Percentiles rank a stretch among this genome's conserved stretches.
phyloP scores from a whole-genome alignment of 2,797 vertebrate species.

The Epinephelus awoara region DNA sequence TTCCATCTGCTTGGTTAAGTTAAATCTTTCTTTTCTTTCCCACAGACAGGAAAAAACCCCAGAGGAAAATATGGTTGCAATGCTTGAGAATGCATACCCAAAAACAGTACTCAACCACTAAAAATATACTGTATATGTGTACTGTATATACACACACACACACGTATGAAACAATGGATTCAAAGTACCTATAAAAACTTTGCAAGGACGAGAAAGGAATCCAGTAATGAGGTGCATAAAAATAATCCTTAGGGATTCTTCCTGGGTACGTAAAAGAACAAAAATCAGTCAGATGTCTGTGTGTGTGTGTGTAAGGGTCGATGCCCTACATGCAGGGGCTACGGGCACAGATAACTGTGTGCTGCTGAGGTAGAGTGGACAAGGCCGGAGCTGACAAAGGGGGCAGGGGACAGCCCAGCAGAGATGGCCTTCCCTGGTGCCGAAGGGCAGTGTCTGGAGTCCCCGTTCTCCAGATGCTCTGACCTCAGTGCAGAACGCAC shows the following conservation, averaged over 20 bases:
- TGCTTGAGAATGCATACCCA: conserved; percentile 67
- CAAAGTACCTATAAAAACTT: conserved; percentile 76
- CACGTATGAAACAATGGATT: conserved; percentile 78
- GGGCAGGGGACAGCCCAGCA: conserved; percentile 70
- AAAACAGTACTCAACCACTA: conserved; percentile 73
- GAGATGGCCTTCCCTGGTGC: conserved; percentile 79
- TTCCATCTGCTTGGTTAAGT: conserved; percentile 60
- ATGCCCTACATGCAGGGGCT: conserved; percentile 64
- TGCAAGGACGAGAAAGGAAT: conserved; percentile 71
- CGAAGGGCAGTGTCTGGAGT: conserved; percentile 79
- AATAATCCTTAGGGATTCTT: conserved; percentile 63
- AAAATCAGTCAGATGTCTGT: conserved; percentile 52
- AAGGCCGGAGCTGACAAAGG: conserved; percentile 83
- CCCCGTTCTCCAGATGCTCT: conserved; percentile 83
- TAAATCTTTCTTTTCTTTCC: conserved; percentile 50
- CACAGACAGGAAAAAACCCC: conserved; percentile 54
- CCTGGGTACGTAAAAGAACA: conserved; percentile 54
- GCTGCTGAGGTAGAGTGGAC: conserved; percentile 85
- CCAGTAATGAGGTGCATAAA: conserved; percentile 72
- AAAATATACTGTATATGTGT: conserved; percentile 73
- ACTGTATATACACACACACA: conserved; percentile 72
- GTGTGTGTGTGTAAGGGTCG: conserved; percentile 36
- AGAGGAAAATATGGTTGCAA: conserved; percentile 62
- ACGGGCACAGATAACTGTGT: conserved; percentile 86
- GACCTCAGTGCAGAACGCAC: conserved; percentile 61